Base-by-base conservation (phyloP, 2,888 invertebrate species). In the Agriopis marginaria region DNA sequence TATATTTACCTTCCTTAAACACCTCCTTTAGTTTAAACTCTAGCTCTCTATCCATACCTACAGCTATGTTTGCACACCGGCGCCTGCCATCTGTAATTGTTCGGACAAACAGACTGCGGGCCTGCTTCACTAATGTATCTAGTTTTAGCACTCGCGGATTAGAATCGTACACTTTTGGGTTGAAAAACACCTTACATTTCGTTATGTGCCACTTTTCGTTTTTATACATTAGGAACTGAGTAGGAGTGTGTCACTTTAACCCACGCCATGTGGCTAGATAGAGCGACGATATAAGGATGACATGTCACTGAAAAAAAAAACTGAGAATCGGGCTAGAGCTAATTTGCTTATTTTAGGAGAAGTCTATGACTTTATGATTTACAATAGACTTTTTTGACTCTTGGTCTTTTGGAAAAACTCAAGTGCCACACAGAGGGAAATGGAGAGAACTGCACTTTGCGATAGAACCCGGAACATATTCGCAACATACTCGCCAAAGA, bases 11-110 rank as follows among this genome's bases (percentile, higher is more conserved):
- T 51, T 3, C 8, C 1, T 51, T 1, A 23, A 51, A 32, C 11
- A 51, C 32, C 51, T 51, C 23, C 1, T 11, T 10, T 2, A 32
- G 49, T n/a, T 42, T 51, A n/a, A 47, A n/a, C 47, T 11, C 3
- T n/a, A 78, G 76, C 78, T 82, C 88, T 82, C 86, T 84, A 81
- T 81, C 64, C 53, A 63, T 55, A 70, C 50, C 54, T 62, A 75
- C 83, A 78, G 79, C 71, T 87, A 79, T 92, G 84, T 93, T 93
- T 93, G 90, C 83, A 86, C 83, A 88, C 87, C 87, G 93, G 93
- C 93, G 93, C 93, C 93, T 88, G 83, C 78, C 79, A 77, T 87
- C 83, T 88, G 89, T 93, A 91, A 92, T 93, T 91, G 88, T 86
- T 84, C 87, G 87, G 79, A 88, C 89, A 93, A 92, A 93, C 88